Percentiles rank a stretch among this genome's conserved stretches.
Conservation (phyloP, 2,113 vertebrate species). For the Calonectris borealis region DNA sequence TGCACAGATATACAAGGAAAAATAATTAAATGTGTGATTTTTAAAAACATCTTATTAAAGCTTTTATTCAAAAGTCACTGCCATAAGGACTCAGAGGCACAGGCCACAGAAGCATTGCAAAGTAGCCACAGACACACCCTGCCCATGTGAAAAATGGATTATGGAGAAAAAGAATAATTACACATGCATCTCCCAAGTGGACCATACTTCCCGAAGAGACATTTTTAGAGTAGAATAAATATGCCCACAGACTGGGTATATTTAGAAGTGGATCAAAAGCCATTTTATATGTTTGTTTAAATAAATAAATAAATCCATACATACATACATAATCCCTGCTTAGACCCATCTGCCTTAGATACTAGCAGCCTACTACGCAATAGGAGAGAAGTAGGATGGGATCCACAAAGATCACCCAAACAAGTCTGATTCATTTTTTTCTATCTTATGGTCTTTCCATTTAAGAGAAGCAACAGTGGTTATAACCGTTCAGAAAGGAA, state of each 20-base stretch:
- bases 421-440: not conserved
- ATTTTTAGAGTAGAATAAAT: not conserved
- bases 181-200: not conserved
- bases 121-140: not conserved
- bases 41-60: not conserved
- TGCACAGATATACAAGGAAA: not conserved
- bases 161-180: not conserved
- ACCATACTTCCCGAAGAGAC: not conserved
- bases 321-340: not conserved
- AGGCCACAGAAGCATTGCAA: not conserved
- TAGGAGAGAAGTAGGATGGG: not conserved
- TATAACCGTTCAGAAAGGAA: not conserved
- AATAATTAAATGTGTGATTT: not conserved
- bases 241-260: not conserved
- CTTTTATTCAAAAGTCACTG: not conserved
- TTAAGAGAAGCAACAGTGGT: not conserved
- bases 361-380: not conserved
- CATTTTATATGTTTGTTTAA: not conserved
- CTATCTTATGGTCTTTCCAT: accelerated
- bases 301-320: not conserved
- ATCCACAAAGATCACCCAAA: not conserved
- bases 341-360: not conserved
- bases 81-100: not conserved
- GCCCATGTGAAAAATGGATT: not conserved
- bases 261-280: not conserved